A percentile compares a stretch with the other conserved stretches of the same genome.
phyloP scores from a whole-genome alignment of 2,888 invertebrate genomes.

The Bombylius discolor region DNA sequence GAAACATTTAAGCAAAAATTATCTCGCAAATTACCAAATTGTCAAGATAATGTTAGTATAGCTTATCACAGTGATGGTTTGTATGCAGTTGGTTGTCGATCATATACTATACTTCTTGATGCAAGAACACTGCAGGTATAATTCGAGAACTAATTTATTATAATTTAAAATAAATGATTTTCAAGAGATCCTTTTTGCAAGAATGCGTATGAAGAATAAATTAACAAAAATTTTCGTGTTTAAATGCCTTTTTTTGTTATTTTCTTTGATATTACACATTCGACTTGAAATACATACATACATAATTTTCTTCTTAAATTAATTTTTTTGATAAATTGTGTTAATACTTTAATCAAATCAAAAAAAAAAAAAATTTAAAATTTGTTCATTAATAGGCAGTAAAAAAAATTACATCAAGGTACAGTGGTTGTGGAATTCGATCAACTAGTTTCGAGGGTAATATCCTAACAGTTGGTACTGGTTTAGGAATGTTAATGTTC shows the following conservation, averaged over 20 bases:
- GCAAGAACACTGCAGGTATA: conserved; percentile 66
- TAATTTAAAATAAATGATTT: not conserved
- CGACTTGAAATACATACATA: too few species aligned
- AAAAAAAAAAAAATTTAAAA: too few species aligned
- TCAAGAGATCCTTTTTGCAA: too few species aligned
- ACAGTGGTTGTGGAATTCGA: conserved; percentile 83
- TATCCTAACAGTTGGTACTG: conserved; percentile 86
- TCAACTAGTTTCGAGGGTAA: conserved; percentile 84
- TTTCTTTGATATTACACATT: not conserved
- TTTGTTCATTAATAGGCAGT: conserved; percentile 39
- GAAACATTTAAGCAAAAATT: conserved; percentile 79
- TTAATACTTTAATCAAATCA: too few species aligned
- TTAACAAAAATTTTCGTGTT: not conserved
- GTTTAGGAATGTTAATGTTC: conserved; percentile 81
- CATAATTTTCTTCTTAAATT: too few species aligned
- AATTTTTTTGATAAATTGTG: too few species aligned
- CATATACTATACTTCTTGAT: conserved; percentile 81
- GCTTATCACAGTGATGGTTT: conserved; percentile 74
- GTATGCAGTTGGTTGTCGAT: conserved; percentile 89
- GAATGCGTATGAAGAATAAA: not conserved
- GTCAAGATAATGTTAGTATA: conserved; percentile 87
- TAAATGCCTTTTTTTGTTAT: not conserved
- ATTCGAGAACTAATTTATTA: not conserved
- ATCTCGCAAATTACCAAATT: conserved; percentile 73
- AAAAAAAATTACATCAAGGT: conserved; percentile 69